Evolutionary conservation across 2,113 vertebrate genomes (phyloP).

Genomic region (Sclerurus mexicanus): DNA sequence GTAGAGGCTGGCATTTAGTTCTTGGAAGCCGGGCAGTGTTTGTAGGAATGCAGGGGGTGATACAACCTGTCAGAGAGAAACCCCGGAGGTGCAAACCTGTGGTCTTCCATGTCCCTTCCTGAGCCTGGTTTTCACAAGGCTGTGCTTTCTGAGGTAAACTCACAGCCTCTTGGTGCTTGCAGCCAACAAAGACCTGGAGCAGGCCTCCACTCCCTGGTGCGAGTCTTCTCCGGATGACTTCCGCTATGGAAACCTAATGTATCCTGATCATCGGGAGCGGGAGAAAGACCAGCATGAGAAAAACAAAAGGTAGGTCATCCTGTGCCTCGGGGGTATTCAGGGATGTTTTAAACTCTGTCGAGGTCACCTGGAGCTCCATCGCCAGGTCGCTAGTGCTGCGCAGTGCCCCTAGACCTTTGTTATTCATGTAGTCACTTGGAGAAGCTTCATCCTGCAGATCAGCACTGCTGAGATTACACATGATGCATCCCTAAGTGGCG

Average conservation of each 20-base stretch:
- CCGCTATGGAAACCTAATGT: slow-evolving; percentile 82
- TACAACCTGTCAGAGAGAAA: neutral
- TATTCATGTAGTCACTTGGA: neutral
- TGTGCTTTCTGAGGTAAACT: neutral
- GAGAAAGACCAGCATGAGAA: slow-evolving; percentile 95
- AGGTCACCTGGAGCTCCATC: neutral
- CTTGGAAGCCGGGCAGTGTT: neutral
- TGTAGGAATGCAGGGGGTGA: neutral
- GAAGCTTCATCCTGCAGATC: neutral
- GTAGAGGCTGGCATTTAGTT: neutral
- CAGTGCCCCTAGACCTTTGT: neutral
- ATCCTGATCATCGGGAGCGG: slow-evolving; percentile 86
- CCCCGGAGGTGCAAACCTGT: rapidly evolving
- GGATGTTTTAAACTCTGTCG: neutral
- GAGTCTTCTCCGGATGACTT: slow-evolving; percentile 92
- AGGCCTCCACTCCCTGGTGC: slow-evolving; percentile 80
- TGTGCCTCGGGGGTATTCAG: rapidly evolving
- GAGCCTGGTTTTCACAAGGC: neutral
- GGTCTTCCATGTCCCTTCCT: neutral
- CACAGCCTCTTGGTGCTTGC: neutral
- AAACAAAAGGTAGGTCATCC: slow-evolving; percentile 86
- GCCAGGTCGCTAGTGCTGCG: neutral
- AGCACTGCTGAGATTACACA: rapidly evolving
- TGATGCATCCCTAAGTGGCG: neutral
- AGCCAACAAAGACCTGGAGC: slow-evolving; percentile 85